A percentile compares a stretch with the other conserved stretches of the same genome.
These are phyloP conservation scores for Xanthia togata DNA, from an alignment of 2,888 invertebrate species.

Conservation along the genomic window DNA sequence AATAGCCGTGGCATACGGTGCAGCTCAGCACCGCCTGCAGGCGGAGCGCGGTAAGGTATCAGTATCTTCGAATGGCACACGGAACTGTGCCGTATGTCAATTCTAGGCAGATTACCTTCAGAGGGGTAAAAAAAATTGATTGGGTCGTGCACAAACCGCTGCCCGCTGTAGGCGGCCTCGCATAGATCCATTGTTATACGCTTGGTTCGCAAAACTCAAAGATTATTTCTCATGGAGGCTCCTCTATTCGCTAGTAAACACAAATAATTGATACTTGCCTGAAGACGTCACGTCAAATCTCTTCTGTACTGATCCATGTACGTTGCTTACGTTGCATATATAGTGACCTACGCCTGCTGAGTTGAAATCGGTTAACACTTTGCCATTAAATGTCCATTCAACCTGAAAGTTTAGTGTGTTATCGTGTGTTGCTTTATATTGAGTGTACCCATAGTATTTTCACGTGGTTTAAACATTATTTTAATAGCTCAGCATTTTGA, in stretches of 20 bases:
- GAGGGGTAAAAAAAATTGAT: not conserved
- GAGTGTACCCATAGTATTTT: not conserved
- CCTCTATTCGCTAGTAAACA: not conserved
- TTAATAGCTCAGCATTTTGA: not conserved
- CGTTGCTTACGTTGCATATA: constrained; percentile 60
- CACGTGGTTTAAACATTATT: not conserved
- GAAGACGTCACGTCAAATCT: constrained; percentile 61
- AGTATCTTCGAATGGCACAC: not conserved
- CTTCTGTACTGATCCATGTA: constrained; percentile 53
- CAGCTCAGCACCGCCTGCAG: not conserved
- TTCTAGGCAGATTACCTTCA: not conserved
- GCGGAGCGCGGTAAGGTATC: not conserved
- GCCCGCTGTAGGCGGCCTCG: not conserved
- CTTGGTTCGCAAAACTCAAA: not conserved
- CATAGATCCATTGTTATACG: not conserved
- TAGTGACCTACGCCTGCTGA: constrained; percentile 54
- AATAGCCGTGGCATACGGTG: not conserved
- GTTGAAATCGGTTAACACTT: constrained; percentile 32
- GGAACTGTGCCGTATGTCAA: not conserved
- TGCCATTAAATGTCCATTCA: constrained; percentile 60
- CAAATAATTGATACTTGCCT: constrained; percentile 43
- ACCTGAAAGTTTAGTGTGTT: constrained; percentile 40
- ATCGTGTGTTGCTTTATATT: not conserved
- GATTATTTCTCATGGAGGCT: not conserved
- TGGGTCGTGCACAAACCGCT: not conserved